Base-by-base conservation (phyloP, 2,113 vertebrate species). In the Syrmaticus mikado region DNA sequence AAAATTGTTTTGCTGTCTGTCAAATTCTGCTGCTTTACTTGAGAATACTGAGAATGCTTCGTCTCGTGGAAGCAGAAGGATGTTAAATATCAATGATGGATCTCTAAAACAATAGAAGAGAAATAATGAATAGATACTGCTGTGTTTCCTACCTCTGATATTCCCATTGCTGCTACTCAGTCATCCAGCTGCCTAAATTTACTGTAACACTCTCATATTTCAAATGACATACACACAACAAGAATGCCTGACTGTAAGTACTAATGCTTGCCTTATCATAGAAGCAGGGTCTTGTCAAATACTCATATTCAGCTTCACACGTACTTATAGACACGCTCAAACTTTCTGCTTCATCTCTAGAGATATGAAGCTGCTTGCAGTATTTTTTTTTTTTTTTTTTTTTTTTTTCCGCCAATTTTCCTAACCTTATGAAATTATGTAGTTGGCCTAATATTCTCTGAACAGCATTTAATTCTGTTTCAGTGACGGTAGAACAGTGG, bases 401-500 rank as follows among this genome's bases (percentile, higher is more conserved):
- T n/a, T n/a, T n/a, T n/a, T n/a, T n/a, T n/a, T n/a, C n/a, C n/a
- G n/a, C 46, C 5, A 10, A 34, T 38, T 76, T 89, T 73, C 68
- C 8, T 67, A 65, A 15, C 27, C n/a, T 43, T 64, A 13, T 28
- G 15, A 64, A 64, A 27, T 64, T 62, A 24, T 36, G 11, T 53
- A 36, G 14, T 77, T 60, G 43, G 6, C 8, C 6, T 77, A 83
- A 61, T 72, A 70, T 15, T 41, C 41, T 72, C 10, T 92, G 40
- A 93, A n/a, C 6, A 75, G 10, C 25, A 71, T 89, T 87, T 92
- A 5, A 8, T 92, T 89, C 92, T 82, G 17, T 94, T 97, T 38
- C 92, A 99, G 98, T 76, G 98, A 98, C 82, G 98, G 98, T n/a
- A 98, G 97, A 93, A 98, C 96, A 1, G 98, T 98, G 58, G 98